A percentile compares a stretch with the other conserved stretches of the same genome.
These are phyloP conservation scores for Isichthys henryi DNA, from an alignment of 2,113 vertebrate species.

Conservation along the genomic window DNA sequence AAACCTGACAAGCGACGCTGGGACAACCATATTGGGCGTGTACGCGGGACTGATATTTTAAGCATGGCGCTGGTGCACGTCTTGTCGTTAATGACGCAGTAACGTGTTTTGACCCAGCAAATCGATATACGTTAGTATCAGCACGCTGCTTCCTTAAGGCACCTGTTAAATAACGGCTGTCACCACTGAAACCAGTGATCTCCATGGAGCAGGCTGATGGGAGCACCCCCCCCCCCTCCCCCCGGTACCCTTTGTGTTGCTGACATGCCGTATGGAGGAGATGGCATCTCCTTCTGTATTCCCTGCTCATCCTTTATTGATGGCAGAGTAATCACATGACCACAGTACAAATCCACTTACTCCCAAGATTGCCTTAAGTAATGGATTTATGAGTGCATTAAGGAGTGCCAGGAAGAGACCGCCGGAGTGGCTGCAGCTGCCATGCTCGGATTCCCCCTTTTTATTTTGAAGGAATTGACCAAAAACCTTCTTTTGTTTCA, in stretches of 20 bases:
- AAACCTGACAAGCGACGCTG: constrained; percentile 8
- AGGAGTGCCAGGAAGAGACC: constrained; percentile 54
- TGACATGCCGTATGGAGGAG: constrained; percentile 43
- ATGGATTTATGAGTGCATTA: constrained; percentile 70
- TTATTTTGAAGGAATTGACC: constrained; percentile 13
- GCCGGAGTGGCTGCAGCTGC: constrained; percentile 47
- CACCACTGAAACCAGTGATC: constrained; percentile 47
- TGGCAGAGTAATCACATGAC: constrained; percentile 65
- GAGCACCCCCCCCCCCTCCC: constrained; percentile 7
- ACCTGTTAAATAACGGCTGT: constrained; percentile 59
- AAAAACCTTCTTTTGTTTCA: neutral
- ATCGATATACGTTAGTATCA: constrained; percentile 68
- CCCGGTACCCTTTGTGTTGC: neutral
- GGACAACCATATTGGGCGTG: neutral
- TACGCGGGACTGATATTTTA: neutral
- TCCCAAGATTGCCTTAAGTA: constrained; percentile 63
- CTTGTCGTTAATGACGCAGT: constrained; percentile 54
- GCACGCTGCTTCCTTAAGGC: constrained; percentile 54
- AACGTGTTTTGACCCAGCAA: constrained; percentile 50
- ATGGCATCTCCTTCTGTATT: constrained; percentile 52
- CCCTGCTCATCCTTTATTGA: constrained; percentile 66
- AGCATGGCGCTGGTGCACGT: constrained; percentile 11
- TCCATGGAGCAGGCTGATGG: constrained; percentile 28
- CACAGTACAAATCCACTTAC: constrained; percentile 61
- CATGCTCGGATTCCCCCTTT: constrained; percentile 9